phyloP scores from a whole-genome alignment of 2,797 vertebrate genomes.

The Intellagama lesueurii region DNA sequence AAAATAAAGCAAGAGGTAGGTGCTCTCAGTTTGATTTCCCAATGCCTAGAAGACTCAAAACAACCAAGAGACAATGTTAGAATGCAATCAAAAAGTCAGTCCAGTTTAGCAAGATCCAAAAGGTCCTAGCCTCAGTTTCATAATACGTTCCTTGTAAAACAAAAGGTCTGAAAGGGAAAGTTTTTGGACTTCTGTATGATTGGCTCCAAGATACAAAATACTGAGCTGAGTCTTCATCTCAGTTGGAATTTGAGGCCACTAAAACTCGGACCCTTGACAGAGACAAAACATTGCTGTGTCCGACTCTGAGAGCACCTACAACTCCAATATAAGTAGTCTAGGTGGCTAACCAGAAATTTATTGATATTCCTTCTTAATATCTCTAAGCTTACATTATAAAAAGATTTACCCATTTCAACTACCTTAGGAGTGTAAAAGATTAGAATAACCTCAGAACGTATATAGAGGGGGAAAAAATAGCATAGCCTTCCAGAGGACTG shows the following conservation, averaged over 20 bases:
- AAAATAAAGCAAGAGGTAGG: neutral
- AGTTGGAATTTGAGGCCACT: neutral
- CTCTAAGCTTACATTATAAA: too few species aligned
- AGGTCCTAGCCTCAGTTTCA: neutral
- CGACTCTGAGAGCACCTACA: neutral
- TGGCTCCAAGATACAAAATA: neutral
- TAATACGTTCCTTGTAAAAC: neutral
- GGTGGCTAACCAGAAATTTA: neutral
- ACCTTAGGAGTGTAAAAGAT: too few species aligned
- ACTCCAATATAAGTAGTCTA: neutral
- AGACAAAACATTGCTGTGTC: neutral
- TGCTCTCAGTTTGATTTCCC: neutral
- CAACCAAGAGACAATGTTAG: neutral
- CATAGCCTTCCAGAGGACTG: neutral
- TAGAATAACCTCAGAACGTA: too few species aligned
- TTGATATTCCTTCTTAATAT: too few species aligned
- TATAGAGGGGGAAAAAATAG: neutral
- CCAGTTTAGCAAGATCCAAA: neutral
- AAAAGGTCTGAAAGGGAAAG: neutral
- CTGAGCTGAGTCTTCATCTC: neutral
- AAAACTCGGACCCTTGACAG: neutral
- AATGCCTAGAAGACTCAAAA: neutral
- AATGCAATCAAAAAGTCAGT: neutral
- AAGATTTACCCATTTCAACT: too few species aligned
- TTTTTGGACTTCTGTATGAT: neutral